phyloP scores from a whole-genome alignment of 2,113 vertebrate genomes.

The Anser brachyrhynchus region DNA sequence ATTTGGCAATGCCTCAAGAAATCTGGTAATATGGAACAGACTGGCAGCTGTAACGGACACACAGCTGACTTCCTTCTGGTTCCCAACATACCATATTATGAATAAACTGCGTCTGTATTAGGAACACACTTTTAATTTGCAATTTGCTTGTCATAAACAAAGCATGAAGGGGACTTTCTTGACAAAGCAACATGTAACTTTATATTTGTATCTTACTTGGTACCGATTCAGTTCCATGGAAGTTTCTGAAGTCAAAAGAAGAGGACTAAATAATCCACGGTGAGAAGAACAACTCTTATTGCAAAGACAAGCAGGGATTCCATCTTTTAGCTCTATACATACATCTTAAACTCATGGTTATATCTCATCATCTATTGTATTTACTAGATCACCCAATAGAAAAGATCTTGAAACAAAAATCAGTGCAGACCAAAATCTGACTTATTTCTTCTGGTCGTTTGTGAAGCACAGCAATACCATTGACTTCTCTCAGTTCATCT shows the following conservation, averaged over 20 bases:
- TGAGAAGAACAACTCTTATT: conserved; percentile 20
- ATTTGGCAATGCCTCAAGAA: neutral
- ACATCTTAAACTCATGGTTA: neutral
- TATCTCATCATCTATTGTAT: conserved; percentile 1
- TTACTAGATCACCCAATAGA: neutral
- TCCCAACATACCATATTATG: neutral
- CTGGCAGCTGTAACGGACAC: neutral
- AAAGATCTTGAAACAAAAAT: conserved; percentile 20
- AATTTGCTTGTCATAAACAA: conserved; percentile 4
- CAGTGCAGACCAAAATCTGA: conserved; percentile 89
- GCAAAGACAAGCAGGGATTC: neutral
- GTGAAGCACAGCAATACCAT: conserved; percentile 89
- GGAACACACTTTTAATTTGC: neutral
- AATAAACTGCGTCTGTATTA: neutral
- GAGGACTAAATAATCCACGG: neutral
- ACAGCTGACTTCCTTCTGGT: neutral
- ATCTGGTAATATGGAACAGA: neutral
- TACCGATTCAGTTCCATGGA: neutral
- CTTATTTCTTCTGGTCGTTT: conserved; percentile 95
- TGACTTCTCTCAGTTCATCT: conserved; percentile 94
- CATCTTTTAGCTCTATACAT: neutral
- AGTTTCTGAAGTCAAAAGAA: conserved; percentile 42
- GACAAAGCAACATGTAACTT: neutral
- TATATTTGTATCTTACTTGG: neutral
- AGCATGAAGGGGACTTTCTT: neutral